Conservation (phyloP, 2,797 vertebrate genomes). For the Limosa lapponica region DNA sequence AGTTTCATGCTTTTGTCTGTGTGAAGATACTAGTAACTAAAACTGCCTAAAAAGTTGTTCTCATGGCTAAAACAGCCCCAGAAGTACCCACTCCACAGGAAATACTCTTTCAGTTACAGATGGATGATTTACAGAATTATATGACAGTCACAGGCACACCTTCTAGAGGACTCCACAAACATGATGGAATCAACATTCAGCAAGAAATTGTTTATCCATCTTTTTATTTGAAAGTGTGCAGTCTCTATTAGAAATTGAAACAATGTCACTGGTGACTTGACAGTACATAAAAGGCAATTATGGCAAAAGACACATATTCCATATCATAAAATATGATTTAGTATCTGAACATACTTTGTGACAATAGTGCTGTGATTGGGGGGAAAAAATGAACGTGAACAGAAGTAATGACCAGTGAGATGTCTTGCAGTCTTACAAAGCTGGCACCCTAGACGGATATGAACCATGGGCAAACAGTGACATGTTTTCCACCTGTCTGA, state of each 20-base stretch:
- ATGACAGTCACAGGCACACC: not conserved
- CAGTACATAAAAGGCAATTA: not conserved
- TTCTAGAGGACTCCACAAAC: not conserved
- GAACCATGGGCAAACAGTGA: not conserved
- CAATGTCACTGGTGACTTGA: not conserved
- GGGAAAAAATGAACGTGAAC: not conserved
- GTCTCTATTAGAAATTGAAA: not conserved
- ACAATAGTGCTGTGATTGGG: rapidly evolving
- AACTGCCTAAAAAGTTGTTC: not conserved
- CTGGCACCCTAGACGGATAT: not conserved
- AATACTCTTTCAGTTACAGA: not conserved
- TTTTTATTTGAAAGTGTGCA: not conserved
- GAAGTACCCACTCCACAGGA: not conserved
- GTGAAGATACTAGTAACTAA: not conserved
- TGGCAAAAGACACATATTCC: not conserved
- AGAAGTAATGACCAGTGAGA: not conserved
- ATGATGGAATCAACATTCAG: not conserved
- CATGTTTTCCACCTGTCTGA: not conserved
- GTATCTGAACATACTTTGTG: not conserved
- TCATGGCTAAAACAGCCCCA: not conserved
- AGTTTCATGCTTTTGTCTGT: not conserved
- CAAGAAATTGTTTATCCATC: not conserved
- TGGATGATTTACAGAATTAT: not conserved
- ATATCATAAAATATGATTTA: not conserved
- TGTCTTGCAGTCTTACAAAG: not conserved